phyloP scores from a whole-genome alignment of 2,888 invertebrate species.

The Crocallis elinguaria region DNA sequence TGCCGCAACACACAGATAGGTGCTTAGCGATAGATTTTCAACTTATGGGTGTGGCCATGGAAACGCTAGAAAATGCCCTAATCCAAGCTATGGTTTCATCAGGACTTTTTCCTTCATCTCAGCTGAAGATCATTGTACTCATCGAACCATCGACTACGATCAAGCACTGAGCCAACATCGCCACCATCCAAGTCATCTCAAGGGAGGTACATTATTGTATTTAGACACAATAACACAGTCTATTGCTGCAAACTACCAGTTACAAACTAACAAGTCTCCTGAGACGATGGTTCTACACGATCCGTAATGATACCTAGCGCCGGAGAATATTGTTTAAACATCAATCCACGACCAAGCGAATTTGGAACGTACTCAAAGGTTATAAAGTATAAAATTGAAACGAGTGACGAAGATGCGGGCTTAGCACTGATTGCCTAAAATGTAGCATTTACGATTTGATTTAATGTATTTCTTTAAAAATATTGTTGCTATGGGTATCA shows the following conservation, averaged over 20 bases:
- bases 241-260: constrained; percentile 47
- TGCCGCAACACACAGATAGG: too few species aligned
- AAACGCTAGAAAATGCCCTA: too few species aligned
- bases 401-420: constrained; percentile 9
- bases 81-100: too few species aligned
- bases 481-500: too few species aligned
- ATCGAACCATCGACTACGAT: too few species aligned
- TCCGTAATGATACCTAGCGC: constrained; percentile 21
- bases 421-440: constrained; percentile 34
- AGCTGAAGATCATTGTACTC: too few species aligned
- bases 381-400: background rate
- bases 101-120: too few species aligned
- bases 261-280: constrained; percentile 62
- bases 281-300: constrained; percentile 36
- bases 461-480: background rate
- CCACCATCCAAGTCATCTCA: too few species aligned
- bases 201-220: constrained; percentile 44
- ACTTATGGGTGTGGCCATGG: too few species aligned
- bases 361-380: background rate
- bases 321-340: constrained; percentile 21
- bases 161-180: too few species aligned
- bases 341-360: background rate
- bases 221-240: constrained; percentile 64
- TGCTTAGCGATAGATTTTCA: too few species aligned
- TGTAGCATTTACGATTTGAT: constrained; percentile 12